These are phyloP conservation scores for Ammospiza nelsoni DNA, from an alignment of 2,113 vertebrate species.

Conservation along the genomic window DNA sequence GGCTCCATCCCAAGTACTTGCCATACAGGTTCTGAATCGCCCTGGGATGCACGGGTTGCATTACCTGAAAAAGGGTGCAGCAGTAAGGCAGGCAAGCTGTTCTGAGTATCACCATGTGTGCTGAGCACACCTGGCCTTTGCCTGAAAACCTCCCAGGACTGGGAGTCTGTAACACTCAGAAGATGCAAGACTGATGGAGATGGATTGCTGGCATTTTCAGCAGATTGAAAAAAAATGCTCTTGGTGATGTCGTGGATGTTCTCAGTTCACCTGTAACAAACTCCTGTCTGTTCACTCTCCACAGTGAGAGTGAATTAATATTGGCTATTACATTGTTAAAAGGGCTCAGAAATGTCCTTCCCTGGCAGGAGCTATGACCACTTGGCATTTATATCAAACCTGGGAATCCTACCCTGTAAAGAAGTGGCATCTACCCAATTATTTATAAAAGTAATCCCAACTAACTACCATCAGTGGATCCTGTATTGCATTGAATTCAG, in stretches of 20 bases:
- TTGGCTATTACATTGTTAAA: background rate
- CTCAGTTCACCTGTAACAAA: background rate
- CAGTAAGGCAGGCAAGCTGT: background rate
- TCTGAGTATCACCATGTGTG: background rate
- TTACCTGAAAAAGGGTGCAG: conserved; percentile 35
- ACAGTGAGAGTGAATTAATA: background rate
- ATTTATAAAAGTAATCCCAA: background rate
- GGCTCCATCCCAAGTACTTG: background rate
- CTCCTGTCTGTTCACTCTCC: no score
- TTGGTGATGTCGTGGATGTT: background rate
- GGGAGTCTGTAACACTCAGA: accelerated
- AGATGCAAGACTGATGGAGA: background rate
- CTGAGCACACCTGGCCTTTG: background rate
- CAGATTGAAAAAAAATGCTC: background rate
- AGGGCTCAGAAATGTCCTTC: background rate
- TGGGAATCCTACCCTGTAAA: background rate
- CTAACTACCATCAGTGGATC: background rate
- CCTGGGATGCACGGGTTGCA: background rate
- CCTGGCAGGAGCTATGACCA: background rate
- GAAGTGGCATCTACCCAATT: background rate
- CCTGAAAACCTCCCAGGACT: background rate
- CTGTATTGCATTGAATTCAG: background rate
- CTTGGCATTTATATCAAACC: background rate
- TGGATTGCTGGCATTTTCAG: background rate
- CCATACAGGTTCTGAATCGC: conserved; percentile 41